Base-by-base conservation (phyloP, 2,797 vertebrate species). In the Parambassis ranga region DNA sequence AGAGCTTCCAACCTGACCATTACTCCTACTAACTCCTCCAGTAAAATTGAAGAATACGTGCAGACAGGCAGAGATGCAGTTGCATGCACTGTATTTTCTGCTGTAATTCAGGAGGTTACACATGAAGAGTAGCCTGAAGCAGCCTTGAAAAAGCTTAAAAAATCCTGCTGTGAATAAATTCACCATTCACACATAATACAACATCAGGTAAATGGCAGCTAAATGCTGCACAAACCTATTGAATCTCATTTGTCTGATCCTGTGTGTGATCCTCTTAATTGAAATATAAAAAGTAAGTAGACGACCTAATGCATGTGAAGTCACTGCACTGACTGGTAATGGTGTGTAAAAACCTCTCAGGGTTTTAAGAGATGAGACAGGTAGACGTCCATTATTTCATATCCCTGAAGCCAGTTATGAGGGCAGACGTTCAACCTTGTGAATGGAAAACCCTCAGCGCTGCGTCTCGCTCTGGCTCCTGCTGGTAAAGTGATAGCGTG, bases 401-500 rank as follows among this genome's bases (percentile, higher is more conserved):
- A 19, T 10, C 56, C 31, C 30, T 52, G 16, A 49, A 26, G 35
- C 11, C 26, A 42, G 23, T 14, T 16, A 36, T 7, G 6, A 20
- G 66, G 46, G n/a, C 36, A n/a, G 38, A 44, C n/a, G n/a, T 62
- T 16, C n/a, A n/a, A 48, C 22, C 19, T 32, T 1, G 24, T 5
- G 4, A 37, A 31, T 10, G 44, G 24, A 10, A 51, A 52, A 19
- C 4, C 42, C 42, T 6, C 27, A 30, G 10, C 44, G 10, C 28
- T 9, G 0, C n/a, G 1, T 37, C 28, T 1, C 31, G 32, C 15
- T 10, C n/a, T 24, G 51, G 24, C 57, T 43, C 38, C 71, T 56
- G 32, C 44, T 55, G 50, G 23, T 51, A 18, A 61, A 61, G 37
- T 20, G 49, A 68, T 57, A 44, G 44, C 23, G 4, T 18, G 8